These are phyloP conservation scores for Teinopalpus imperialis DNA, from an alignment of 2,888 invertebrate genomes.

Conservation along the genomic window DNA sequence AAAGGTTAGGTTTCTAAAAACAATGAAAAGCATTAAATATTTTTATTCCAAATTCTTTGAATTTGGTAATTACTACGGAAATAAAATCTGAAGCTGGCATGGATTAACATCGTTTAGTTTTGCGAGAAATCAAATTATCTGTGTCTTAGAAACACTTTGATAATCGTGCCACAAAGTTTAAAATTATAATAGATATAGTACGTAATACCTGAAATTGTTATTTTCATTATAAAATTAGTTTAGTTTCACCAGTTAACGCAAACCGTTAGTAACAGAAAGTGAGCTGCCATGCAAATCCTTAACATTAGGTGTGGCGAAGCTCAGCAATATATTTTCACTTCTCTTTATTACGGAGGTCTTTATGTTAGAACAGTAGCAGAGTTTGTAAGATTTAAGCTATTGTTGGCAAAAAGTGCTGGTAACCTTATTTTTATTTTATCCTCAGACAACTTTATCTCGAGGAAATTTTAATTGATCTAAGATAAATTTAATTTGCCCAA, in stretches of 20 bases:
- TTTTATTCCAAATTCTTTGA: constrained; percentile 28
- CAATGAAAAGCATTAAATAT: constrained; percentile 37
- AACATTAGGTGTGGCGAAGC: constrained; percentile 44
- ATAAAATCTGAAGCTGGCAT: neutral
- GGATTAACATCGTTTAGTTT: neutral
- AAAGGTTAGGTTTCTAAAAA: constrained; percentile 37
- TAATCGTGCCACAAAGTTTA: no score
- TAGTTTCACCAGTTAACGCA: constrained; percentile 57
- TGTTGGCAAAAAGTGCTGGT: constrained; percentile 3
- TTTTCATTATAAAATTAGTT: constrained; percentile 18
- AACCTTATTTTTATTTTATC: constrained; percentile 1
- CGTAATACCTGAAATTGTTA: neutral
- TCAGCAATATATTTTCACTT: constrained; percentile 23
- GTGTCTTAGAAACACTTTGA: neutral
- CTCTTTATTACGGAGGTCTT: constrained; percentile 21
- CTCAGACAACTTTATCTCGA: constrained; percentile 24
- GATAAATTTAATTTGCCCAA: constrained; percentile 39
- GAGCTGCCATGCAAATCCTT: constrained; percentile 75
- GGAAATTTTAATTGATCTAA: constrained; percentile 35
- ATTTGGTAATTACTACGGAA: constrained; percentile 4
- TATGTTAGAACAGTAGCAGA: constrained; percentile 27
- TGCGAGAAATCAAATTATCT: neutral
- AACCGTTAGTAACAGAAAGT: constrained; percentile 68
- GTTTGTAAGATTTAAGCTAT: constrained; percentile 9
- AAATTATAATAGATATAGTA: no score